Evolutionary conservation across 2,113 vertebrate species (phyloP).

Genomic region (Syrmaticus mikado): DNA sequence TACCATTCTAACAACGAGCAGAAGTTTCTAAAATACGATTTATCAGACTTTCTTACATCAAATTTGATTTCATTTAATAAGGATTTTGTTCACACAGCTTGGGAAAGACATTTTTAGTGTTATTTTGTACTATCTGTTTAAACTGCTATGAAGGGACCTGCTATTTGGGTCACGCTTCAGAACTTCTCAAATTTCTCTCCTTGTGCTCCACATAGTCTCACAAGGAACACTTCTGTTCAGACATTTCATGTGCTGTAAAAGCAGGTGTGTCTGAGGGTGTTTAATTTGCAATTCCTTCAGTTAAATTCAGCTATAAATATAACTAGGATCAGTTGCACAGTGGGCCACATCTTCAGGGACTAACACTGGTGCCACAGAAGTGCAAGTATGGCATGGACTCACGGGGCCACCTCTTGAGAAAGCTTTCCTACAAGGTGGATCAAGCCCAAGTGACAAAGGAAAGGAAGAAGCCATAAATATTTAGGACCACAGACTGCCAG

Average conservation of each 20-base stretch:
- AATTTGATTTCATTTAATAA: background rate
- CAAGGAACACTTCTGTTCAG: background rate
- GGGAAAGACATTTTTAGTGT: background rate
- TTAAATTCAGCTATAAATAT: background rate
- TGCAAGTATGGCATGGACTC: background rate
- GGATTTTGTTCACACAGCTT: background rate
- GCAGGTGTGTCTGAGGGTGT: background rate
- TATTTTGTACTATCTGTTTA: background rate
- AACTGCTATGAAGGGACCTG: background rate
- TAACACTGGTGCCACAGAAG: background rate
- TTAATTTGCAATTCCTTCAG: background rate
- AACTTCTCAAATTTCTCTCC: background rate
- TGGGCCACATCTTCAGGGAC: background rate
- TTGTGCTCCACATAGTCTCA: background rate
- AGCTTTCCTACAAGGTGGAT: background rate
- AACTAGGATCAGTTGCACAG: fast-evolving
- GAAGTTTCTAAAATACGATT: background rate
- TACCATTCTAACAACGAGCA: background rate
- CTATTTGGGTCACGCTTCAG: background rate
- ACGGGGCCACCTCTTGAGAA: fast-evolving
- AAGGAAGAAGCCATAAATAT: background rate
- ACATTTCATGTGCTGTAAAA: background rate
- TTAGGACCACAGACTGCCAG: background rate
- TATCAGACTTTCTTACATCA: background rate
- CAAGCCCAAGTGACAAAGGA: background rate